phyloP scores from a whole-genome alignment of 2,113 vertebrate genomes.

The Alectura lathami region DNA sequence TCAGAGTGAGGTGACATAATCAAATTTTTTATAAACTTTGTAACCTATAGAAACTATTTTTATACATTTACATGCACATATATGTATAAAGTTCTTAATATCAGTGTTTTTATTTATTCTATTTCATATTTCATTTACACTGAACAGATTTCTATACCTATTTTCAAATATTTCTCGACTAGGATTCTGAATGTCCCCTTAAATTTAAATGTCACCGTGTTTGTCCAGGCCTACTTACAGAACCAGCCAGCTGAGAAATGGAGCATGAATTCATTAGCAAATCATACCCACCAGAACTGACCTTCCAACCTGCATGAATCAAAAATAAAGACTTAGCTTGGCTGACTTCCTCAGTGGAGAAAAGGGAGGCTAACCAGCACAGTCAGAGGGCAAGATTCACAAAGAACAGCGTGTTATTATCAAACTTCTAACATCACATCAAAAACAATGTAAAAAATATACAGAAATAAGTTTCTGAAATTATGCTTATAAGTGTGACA shows the following conservation, averaged over 20 bases:
- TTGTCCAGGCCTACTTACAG: constrained; percentile 32
- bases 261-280: constrained; percentile 52
- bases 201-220: constrained; percentile 25
- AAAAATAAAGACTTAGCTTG: background rate
- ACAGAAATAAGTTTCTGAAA: background rate
- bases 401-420: background rate
- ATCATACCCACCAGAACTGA: constrained; percentile 37
- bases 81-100: background rate
- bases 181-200: background rate
- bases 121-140: background rate
- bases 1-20: background rate
- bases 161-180: background rate
- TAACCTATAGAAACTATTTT: background rate
- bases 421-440: background rate
- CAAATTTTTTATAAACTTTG: background rate
- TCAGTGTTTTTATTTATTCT: background rate
- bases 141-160: background rate
- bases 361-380: background rate
- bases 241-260: constrained; percentile 46
- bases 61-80: fast-evolving
- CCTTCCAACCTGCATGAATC: constrained; percentile 41
- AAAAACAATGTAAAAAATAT: background rate
- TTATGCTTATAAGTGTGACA: background rate
- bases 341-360: background rate
- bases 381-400: background rate